Conservation (phyloP, 2,113 vertebrate genomes). For the Empidonax alnorum region DNA sequence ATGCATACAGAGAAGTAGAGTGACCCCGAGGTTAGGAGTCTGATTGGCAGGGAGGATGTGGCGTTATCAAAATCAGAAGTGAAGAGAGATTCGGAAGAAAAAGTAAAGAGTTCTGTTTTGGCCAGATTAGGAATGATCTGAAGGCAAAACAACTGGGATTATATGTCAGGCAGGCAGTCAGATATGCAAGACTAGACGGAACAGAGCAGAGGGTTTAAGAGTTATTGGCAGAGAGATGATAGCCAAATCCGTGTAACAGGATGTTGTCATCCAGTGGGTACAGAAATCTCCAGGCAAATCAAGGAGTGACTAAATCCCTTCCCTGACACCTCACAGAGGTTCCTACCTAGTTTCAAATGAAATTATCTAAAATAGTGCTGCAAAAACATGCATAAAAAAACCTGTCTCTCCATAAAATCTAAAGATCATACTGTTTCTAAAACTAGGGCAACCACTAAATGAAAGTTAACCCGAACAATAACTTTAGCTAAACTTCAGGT, state of each 20-base stretch:
- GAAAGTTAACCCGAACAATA: slow-evolving; percentile 74
- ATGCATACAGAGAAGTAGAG: background rate
- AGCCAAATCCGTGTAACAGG: slow-evolving; percentile 32
- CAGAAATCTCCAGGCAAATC: slow-evolving; percentile 52
- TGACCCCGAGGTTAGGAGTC: background rate
- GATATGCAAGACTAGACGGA: slow-evolving; percentile 40
- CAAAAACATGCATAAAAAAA: slow-evolving; percentile 41
- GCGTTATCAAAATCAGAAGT: slow-evolving; percentile 22
- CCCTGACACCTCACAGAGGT: background rate
- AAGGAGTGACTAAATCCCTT: slow-evolving; percentile 49
- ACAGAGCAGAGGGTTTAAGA: slow-evolving; percentile 51
- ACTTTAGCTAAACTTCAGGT: slow-evolving; percentile 74
- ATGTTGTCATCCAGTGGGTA: slow-evolving; percentile 36
- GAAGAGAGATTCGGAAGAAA: slow-evolving; percentile 23
- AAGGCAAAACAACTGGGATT: slow-evolving; percentile 57
- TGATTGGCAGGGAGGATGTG: slow-evolving; percentile 5
- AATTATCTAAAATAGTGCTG: slow-evolving; percentile 56
- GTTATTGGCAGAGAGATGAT: slow-evolving; percentile 53
- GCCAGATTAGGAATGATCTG: slow-evolving; percentile 61
- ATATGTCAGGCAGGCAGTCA: slow-evolving; percentile 40
- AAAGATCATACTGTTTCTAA: slow-evolving; percentile 71
- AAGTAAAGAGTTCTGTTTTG: slow-evolving; percentile 41
- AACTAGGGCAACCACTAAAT: slow-evolving; percentile 70
- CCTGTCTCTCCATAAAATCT: slow-evolving; percentile 62
- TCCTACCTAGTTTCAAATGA: slow-evolving; percentile 1